Evolutionary conservation across 1,140 invertebrate species (phyloP).

Genomic region (Cylas formicarius): DNA sequence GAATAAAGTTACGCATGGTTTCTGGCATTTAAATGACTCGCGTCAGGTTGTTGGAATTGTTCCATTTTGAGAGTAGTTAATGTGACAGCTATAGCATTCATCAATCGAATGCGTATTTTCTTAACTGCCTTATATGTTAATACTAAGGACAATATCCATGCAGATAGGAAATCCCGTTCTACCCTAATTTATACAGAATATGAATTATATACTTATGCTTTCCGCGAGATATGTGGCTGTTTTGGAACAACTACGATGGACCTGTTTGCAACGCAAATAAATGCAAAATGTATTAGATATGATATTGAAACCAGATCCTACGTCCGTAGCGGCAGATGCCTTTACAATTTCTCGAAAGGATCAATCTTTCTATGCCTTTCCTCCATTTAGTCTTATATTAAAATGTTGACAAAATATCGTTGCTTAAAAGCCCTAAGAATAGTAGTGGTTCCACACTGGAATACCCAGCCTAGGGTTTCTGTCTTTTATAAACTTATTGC

Average conservation of each 20-base stretch:
- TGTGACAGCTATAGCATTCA: slow-evolving; percentile 19
- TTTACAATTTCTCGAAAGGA: slow-evolving; percentile 31
- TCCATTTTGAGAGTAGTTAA: slow-evolving; percentile 29
- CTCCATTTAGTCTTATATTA: slow-evolving; percentile 32
- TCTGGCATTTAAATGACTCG: slow-evolving; percentile 21
- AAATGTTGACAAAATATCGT: slow-evolving; percentile 28
- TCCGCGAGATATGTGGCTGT: slow-evolving; percentile 10
- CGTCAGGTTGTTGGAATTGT: slow-evolving; percentile 24
- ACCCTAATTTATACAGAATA: slow-evolving; percentile 5
- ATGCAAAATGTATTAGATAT: slow-evolving; percentile 29
- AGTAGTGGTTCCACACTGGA: slow-evolving; percentile 29
- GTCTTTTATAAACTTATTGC: slow-evolving; percentile 16
- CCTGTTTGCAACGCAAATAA: slow-evolving; percentile 28
- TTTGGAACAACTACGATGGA: slow-evolving; percentile 30
- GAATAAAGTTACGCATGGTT: slow-evolving; percentile 19
- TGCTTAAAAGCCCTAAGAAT: slow-evolving; percentile 26
- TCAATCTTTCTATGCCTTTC: slow-evolving; percentile 34
- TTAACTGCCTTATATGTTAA: slow-evolving; percentile 26
- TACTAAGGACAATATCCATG: slow-evolving; percentile 24
- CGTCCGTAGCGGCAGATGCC: slow-evolving; percentile 24
- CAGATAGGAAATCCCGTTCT: slow-evolving; percentile 28
- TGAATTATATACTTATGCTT: not conserved
- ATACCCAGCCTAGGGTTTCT: slow-evolving; percentile 20
- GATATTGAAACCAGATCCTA: slow-evolving; percentile 25
- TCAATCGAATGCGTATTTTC: slow-evolving; percentile 11